Base-by-base conservation (phyloP, 2,888 invertebrate species). In the Drosophila helvetica region DNA sequence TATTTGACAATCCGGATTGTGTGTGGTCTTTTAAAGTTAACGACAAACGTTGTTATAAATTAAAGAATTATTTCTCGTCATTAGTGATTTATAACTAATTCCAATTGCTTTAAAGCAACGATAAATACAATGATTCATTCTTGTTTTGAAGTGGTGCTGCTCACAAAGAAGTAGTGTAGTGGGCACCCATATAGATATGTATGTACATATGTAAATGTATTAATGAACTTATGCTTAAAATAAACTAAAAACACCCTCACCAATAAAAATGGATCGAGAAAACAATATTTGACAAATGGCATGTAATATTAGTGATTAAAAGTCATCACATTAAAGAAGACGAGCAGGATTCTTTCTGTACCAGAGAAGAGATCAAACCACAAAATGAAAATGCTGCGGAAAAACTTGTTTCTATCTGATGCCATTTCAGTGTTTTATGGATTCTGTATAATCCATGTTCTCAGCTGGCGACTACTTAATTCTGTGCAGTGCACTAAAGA, bases 301-400 rank as follows among this genome's bases (percentile, higher is more conserved):
- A 38, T 38, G 38, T 38, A n/a, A 38, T 33, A 38, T 19, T 19
- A 30, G 10, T 12, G 19, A 38, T 22, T 5, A 53, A 22, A n/a
- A n/a, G n/a, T 38, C 6, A n/a, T 7, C 38, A 38, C 2, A 38
- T n/a, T 38, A n/a, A 38, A 38, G n/a, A n/a, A 38, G 38, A 38
- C 15, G 38, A 7, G 8, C 8, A 27, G 38, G n/a, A 38, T 7
- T 38, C 38, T 38, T 38, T 38, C n/a, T 38, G 38, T n/a, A 38
- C 15, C 9, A 22, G 38, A 3, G n/a, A 38, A 15, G n/a, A n/a
- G 15, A 33, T 33, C 33, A 38, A 38, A n/a, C n/a, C 38, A 2
- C 38, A 1, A 19, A 48, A 43, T 30, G 48, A 66, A 68, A 48
- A 68, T 66, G 66, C 25, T 15, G 33, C 69, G 33, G 57, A 66